Base-by-base conservation (phyloP, 2,113 vertebrate species). In the Diadophis punctatus region DNA sequence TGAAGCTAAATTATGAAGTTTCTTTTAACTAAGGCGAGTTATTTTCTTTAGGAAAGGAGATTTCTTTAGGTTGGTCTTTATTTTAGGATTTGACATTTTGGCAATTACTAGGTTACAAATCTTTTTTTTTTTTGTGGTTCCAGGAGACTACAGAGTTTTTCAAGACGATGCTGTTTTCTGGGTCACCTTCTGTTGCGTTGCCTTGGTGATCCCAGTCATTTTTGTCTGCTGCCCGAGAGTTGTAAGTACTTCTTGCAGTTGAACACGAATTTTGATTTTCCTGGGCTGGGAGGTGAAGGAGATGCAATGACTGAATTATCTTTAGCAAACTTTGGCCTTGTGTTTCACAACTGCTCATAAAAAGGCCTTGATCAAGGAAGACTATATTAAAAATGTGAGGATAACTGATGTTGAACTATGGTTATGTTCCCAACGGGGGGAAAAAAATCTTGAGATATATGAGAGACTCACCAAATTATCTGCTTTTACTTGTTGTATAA, bases 181-280 rank as follows among this genome's bases (percentile, higher is more conserved):
- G 99, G 96, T 99, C 95, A 98, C 98, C 0, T 99, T 99, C 96
- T 96, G 95, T 93, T 98, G 98, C 93, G 95, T 99, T 58, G 94
- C 98, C 91, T 3, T 99, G 92, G 27, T 97, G 2, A 95, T 99
- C 27, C 98, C 98, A 0, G 93, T 98, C 1, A 87, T 98, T 93
- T 99, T 99, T 86, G 92, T 99, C 94, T 97, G 98, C 56, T 99
- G 98, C 96, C 98, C 98, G 12, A 98, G 98, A 98, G 98, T 98
- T 96, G 99, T 99, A 97, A 97, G 92, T 93, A 63, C 3, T 20
- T 23, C 60, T 30, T 46, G 97, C 97, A 2, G 1, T 52, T 86
- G 8, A 84, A 85, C 2, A 16, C n/a, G 63, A 7, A 18, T 52
- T 85, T 92, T 3, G 34, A 68, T 0, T 56, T 88, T 90, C n/a